Conservation (phyloP, 2,797 vertebrate species). For the Ptychadena robeensis region DNA sequence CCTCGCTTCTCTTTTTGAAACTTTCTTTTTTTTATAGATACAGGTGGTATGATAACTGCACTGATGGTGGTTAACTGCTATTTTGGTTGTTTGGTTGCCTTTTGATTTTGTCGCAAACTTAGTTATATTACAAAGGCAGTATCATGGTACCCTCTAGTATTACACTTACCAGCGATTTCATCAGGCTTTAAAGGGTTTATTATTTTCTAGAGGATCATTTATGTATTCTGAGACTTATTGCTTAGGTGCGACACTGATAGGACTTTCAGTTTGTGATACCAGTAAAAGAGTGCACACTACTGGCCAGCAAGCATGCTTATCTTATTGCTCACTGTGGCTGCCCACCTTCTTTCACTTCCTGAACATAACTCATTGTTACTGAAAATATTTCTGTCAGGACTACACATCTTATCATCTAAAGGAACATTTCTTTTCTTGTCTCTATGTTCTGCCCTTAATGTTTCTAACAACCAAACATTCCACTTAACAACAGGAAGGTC, state of each 20-base stretch:
- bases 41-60: background rate
- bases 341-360: background rate
- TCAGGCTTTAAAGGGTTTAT: no score
- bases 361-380: background rate
- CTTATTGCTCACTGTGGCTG: background rate
- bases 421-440: background rate
- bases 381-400: background rate
- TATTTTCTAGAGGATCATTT: no score
- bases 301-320: background rate
- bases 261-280: background rate
- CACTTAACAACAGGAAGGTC: constrained; percentile 45
- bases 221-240: background rate
- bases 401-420: constrained; percentile 4
- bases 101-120: no score
- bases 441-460: constrained; percentile 19
- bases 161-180: background rate
- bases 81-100: background rate
- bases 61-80: background rate
- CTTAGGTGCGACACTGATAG: background rate
- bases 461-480: constrained; percentile 41
- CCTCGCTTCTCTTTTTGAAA: no score
- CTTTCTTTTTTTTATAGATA: background rate
- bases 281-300: background rate
- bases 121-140: background rate
- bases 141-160: background rate